phyloP scores from a whole-genome alignment of 2,797 vertebrate genomes.

The Sebastes cheni region DNA sequence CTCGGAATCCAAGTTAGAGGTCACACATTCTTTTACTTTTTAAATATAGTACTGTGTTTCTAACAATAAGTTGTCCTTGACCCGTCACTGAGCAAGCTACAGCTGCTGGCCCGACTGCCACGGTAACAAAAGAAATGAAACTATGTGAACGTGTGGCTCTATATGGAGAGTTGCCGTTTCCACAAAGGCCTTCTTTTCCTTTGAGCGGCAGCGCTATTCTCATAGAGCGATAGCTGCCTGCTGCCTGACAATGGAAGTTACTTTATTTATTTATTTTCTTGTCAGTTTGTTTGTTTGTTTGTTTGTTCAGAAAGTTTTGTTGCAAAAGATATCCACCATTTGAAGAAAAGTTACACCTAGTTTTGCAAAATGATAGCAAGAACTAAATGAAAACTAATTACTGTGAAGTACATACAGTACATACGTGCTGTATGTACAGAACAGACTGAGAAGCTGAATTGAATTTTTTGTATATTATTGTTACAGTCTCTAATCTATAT shows the following conservation, averaged over 20 bases:
- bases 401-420: background rate
- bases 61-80: conserved; percentile 49
- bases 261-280: conserved; percentile 36
- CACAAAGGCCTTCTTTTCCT: conserved; percentile 31
- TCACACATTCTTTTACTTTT: background rate
- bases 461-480: background rate
- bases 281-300: conserved; percentile 6
- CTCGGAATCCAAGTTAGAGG: background rate
- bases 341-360: conserved; percentile 5
- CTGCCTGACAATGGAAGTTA: conserved; percentile 23
- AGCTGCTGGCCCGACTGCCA: conserved; percentile 33
- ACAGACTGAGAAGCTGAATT: background rate
- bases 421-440: background rate
- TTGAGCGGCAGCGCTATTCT: conserved; percentile 24
- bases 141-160: background rate
- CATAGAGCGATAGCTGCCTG: conserved; percentile 17
- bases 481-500: too few species aligned
- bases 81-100: conserved; percentile 18
- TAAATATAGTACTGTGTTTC: background rate
- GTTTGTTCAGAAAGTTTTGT: conserved; percentile 29
- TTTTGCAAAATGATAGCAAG: background rate
- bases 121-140: conserved; percentile 40
- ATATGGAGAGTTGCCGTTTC: conserved; percentile 19
- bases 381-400: conserved; percentile 1
- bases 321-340: background rate